Percentiles rank a stretch among this genome's conserved stretches.
phyloP scores from a whole-genome alignment of 2,888 invertebrate species.

The Cistogaster globosa region DNA sequence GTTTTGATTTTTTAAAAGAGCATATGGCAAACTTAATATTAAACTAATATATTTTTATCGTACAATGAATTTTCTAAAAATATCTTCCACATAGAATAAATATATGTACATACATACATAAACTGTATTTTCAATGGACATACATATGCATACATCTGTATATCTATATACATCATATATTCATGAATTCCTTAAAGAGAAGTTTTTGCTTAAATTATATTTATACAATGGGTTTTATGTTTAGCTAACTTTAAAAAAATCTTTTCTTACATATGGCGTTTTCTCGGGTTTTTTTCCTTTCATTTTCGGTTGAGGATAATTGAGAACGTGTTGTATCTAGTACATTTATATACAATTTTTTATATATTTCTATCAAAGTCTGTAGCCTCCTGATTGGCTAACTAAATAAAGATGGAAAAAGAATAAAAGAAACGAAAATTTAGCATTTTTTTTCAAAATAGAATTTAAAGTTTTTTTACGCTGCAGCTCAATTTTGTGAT shows the following conservation, averaged over 20 bases:
- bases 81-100: conserved; percentile 26
- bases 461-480: background rate
- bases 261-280: conserved; percentile 59
- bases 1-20: conserved; percentile 26
- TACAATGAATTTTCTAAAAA: conserved; percentile 57
- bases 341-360: background rate
- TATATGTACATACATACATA: background rate
- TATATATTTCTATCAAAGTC: conserved; percentile 3
- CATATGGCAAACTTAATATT: conserved; percentile 59
- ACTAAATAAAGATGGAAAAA: background rate
- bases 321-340: conserved; percentile 42
- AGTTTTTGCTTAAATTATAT: conserved; percentile 29
- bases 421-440: background rate
- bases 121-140: background rate
- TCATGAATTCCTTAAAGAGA: background rate
- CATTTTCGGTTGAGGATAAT: conserved; percentile 34
- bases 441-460: background rate
- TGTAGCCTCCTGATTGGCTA: conserved; percentile 34
- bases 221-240: conserved; percentile 10
- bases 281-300: background rate
- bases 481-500: conserved; percentile 28
- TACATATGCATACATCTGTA: background rate
- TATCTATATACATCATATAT: too few relatives aligned
- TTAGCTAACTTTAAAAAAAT: conserved; percentile 48
- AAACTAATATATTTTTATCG: conserved; percentile 51